Evolutionary conservation across 1,140 invertebrate species (phyloP), one percentile per base, ranked within the genome.

Genomic region (Dendroctonus valens): DNA sequence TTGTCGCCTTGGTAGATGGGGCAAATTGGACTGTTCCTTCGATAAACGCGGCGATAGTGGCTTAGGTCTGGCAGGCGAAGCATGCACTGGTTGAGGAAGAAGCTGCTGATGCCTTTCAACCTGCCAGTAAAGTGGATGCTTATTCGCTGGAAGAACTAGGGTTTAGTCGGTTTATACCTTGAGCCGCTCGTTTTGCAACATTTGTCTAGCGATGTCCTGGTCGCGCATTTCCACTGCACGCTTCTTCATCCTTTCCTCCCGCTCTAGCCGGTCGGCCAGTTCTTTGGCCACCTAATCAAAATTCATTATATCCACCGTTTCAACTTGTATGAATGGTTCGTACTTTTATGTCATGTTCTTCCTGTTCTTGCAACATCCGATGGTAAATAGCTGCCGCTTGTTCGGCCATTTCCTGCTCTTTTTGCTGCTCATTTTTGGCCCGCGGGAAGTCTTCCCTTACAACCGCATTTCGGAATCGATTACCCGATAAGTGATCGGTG

Each of bases 401-500:
- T 69, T 83, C 81, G 3, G 87, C 87, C 72, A 87, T 79, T 70
- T 84, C 80, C 73, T 89, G 84, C 76, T 94, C 92, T 69, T 88
- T 82, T 68, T 86, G 82, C 78, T 97, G 94, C 69, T 95, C 92
- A 69, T 88, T 85, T 61, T 88, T 81, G 0, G 94, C 94, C 68
- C 88, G 84, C 3, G 93, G 93, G 69, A 93, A 87, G 79, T 97
- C 95, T 77, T 94, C 89, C 15, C 95, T 82, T 0, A 96, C 91
- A 59, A 92, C 86, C 8, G 91, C 91, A 81, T 96, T 95, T 44
- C 94, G 84, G 61, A 85, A 87, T 70, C 92, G 88, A 80, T 97
- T 97, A 55, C 90, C 87, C 58, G 87, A 89, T 74, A 94, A 92
- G 82, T 90, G 93, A 78, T 86, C 87, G 74, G 83, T 83, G 90